Conservation (phyloP, 2,888 invertebrate genomes). For the Drosophila nr. fundita region DNA sequence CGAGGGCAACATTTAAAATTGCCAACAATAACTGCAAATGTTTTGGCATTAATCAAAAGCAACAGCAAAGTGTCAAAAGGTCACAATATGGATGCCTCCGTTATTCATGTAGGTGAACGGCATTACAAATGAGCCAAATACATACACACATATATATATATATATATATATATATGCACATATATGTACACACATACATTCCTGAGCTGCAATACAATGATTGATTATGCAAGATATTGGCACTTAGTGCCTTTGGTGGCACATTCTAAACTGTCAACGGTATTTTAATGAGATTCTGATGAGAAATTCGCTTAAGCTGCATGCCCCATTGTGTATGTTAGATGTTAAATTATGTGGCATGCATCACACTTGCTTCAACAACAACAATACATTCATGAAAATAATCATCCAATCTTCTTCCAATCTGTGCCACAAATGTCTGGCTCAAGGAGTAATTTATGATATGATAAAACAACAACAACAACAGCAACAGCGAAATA, state of each 20-base stretch:
- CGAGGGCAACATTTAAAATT: constrained; percentile 23
- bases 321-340: constrained; percentile 60
- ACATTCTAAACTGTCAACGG: constrained; percentile 3
- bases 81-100: constrained; percentile 19
- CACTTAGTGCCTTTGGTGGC: constrained; percentile 6
- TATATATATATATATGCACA: background rate
- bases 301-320: constrained; percentile 59
- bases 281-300: constrained; percentile 68
- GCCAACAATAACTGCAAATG: constrained; percentile 38
- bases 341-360: constrained; percentile 47
- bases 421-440: background rate
- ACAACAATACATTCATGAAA: background rate
- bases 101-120: constrained; percentile 25
- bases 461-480: background rate
- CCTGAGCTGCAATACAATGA: constrained; percentile 40
- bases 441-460: background rate
- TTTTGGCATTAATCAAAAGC: constrained; percentile 66
- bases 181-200: background rate
- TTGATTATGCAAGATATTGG: constrained; percentile 52
- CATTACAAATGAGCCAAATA: constrained; percentile 48
- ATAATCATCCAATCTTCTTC: background rate
- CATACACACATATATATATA: constrained; percentile 6
- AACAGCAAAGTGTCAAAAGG: constrained; percentile 45
- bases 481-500: background rate
- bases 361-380: constrained; percentile 7